Evolutionary conservation across 2,888 invertebrate genomes (phyloP).

Genomic region (Drymonia ruficornis): DNA sequence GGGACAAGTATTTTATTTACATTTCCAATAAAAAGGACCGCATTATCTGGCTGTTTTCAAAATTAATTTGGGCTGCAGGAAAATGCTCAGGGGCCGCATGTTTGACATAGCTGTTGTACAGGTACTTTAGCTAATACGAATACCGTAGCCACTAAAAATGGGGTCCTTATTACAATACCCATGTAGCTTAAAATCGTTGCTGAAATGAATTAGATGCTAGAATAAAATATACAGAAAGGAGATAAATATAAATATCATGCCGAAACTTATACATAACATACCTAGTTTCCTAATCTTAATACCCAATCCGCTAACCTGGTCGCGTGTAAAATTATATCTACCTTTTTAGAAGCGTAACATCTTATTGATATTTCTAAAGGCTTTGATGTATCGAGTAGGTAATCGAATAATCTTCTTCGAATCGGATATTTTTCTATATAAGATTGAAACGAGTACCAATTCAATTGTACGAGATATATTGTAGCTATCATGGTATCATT

Average conservation of each 20-base stretch:
- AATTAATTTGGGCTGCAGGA: too few species aligned
- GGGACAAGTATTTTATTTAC: too few species aligned
- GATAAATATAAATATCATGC: too few species aligned
- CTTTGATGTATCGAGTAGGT: neutral
- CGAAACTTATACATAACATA: neutral
- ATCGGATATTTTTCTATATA: neutral
- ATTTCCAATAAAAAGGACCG: too few species aligned
- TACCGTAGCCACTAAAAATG: neutral
- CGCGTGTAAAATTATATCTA: constrained; percentile 1
- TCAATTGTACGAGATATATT: neutral
- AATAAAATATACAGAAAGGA: too few species aligned
- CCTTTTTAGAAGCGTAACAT: neutral
- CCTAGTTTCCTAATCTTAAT: neutral
- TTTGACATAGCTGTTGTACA: too few species aligned
- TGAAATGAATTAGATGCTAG: too few species aligned
- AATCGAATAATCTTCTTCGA: neutral
- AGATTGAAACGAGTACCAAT: neutral
- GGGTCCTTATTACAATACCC: too few species aligned
- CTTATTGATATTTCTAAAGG: neutral
- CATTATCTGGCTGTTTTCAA: too few species aligned
- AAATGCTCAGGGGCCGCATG: too few species aligned
- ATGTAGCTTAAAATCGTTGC: too few species aligned
- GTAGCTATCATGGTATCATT: too few species aligned
- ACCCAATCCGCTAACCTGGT: neutral
- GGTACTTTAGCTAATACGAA: neutral